Percentiles rank a stretch among this genome's conserved stretches.
These are phyloP conservation scores for Neogobius melanostomus DNA, from an alignment of 2,113 vertebrate genomes.

Conservation along the genomic window DNA sequence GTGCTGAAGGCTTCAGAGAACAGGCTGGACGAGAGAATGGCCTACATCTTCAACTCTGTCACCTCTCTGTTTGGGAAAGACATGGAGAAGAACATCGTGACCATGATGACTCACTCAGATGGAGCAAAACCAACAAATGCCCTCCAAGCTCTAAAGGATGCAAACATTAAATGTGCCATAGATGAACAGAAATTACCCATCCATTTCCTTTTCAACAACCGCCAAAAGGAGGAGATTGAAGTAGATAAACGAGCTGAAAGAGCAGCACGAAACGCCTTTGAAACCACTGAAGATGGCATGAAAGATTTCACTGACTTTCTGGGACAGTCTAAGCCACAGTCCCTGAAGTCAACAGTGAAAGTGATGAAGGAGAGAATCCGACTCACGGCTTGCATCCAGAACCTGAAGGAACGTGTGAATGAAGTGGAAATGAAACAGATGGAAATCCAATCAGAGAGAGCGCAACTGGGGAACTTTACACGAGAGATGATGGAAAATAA, in stretches of 20 bases:
- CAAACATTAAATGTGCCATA: background rate
- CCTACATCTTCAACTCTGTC: conserved; percentile 16
- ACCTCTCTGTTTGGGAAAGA: conserved; percentile 22
- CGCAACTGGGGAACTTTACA: background rate
- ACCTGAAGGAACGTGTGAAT: background rate
- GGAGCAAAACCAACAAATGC: background rate
- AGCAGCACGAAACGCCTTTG: background rate
- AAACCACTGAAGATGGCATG: background rate
- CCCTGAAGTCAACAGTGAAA: background rate
- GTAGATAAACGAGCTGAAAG: background rate
- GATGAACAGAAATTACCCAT: background rate
- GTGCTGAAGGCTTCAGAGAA: conserved; percentile 16
- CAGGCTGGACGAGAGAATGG: background rate
- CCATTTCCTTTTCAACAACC: conserved; percentile 19
- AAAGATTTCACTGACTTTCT: background rate
- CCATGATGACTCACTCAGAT: conserved; percentile 15
- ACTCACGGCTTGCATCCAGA: conserved; percentile 17
- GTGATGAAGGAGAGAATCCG: background rate
- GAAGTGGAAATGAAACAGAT: background rate
- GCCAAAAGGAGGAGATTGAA: background rate
- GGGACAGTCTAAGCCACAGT: background rate
- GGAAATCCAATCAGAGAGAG: background rate
- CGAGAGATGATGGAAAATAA: background rate
- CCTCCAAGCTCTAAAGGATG: background rate
- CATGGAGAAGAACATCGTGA: conserved; percentile 8